phyloP scores from a whole-genome alignment of 2,888 invertebrate species.

The Callyntrura sp. region DNA sequence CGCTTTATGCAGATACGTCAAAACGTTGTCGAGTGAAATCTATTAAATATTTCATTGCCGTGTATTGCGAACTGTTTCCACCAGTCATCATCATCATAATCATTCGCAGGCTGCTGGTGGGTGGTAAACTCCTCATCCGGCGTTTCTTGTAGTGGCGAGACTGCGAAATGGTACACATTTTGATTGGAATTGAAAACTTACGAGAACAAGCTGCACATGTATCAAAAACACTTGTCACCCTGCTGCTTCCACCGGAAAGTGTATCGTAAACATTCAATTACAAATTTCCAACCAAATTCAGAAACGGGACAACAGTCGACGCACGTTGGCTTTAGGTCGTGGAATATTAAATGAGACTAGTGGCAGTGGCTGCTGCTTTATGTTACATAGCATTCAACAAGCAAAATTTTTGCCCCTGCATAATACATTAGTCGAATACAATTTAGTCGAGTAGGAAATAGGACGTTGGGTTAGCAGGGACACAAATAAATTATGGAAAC shows the following conservation, averaged over 20 bases:
- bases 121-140: conserved; percentile 51
- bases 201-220: conserved; percentile 18
- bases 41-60: conserved; percentile 66
- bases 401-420: neutral
- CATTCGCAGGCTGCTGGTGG: conserved; percentile 67
- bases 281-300: conserved; percentile 13
- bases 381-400: neutral
- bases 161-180: conserved; percentile 26
- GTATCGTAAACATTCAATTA: neutral
- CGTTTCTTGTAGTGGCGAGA: neutral
- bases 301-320: neutral
- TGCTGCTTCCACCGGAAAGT: conserved; percentile 3
- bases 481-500: too few species aligned
- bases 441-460: too few species aligned
- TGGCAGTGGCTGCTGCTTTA: neutral
- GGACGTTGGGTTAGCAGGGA: too few species aligned
- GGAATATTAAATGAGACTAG: neutral
- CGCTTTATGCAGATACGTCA: conserved; percentile 5
- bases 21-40: conserved; percentile 37
- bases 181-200: conserved; percentile 43
- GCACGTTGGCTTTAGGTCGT: neutral
- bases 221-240: conserved; percentile 58
- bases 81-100: conserved; percentile 67
- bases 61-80: conserved; percentile 55
- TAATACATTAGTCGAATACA: neutral